These are phyloP conservation scores for Adelges cooleyi DNA, from an alignment of 1,140 invertebrate species.

Conservation along the genomic window DNA sequence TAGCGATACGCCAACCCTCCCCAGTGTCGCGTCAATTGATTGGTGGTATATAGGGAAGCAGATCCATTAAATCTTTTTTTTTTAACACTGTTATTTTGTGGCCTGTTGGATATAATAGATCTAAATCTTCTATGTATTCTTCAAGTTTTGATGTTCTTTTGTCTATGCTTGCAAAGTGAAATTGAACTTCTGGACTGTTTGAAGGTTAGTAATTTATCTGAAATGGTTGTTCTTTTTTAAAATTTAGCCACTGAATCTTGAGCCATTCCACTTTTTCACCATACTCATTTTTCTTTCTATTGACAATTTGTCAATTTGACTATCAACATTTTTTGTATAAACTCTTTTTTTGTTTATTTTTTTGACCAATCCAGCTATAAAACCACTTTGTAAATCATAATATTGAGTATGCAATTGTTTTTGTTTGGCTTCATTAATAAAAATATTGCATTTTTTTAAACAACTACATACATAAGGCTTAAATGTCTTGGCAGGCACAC, in stretches of 20 bases:
- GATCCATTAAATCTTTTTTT: constrained; percentile 19
- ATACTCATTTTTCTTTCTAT: background rate
- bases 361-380: background rate
- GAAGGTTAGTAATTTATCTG: constrained; percentile 17
- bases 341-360: background rate
- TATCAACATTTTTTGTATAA: constrained; percentile 3
- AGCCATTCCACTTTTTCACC: constrained; percentile 15
- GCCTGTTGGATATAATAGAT: constrained; percentile 2
- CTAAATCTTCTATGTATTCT: background rate
- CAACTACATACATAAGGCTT: background rate
- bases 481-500: background rate
- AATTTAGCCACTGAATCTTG: constrained; percentile 23
- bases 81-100: background rate
- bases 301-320: background rate
- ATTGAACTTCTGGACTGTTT: background rate
- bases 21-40: too few species aligned
- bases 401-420: background rate
- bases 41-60: background rate
- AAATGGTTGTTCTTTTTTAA: background rate
- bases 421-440: background rate
- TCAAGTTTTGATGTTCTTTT: background rate
- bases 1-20: too few species aligned
- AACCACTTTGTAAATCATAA: constrained; percentile 5
- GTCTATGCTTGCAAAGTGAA: background rate
- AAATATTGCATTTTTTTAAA: background rate